A percentile compares a stretch with the other conserved stretches of the same genome.
Evolutionary conservation across 2,113 vertebrate genomes (phyloP).

Genomic region (Leuciscus idus): DNA sequence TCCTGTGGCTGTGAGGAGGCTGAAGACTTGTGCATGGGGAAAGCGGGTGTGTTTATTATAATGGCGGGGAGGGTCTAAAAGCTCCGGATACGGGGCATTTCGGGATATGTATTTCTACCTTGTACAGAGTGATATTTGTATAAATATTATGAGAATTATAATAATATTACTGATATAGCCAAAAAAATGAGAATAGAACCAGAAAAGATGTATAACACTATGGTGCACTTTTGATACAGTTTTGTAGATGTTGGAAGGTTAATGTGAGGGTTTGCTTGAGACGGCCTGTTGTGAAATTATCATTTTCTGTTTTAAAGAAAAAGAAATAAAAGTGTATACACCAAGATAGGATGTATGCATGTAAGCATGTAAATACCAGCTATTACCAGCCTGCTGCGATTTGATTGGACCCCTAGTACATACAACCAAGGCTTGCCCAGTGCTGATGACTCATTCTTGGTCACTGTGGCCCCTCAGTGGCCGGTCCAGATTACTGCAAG

Average conservation of each 20-base stretch:
- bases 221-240: slow-evolving; percentile 90
- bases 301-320: slow-evolving; percentile 88
- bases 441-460: slow-evolving; percentile 70
- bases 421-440: slow-evolving; percentile 13
- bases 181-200: slow-evolving; percentile 70
- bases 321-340: slow-evolving; percentile 77
- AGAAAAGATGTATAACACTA: slow-evolving; percentile 83
- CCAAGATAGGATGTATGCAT: slow-evolving; percentile 52
- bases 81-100: slow-evolving; percentile 54
- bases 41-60: slow-evolving; percentile 47
- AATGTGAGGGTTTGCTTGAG: slow-evolving; percentile 83
- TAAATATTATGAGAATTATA: slow-evolving; percentile 80
- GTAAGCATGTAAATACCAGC: slow-evolving; percentile 38
- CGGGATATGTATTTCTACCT: slow-evolving; percentile 83
- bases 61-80: slow-evolving; percentile 44
- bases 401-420: slow-evolving; percentile 5
- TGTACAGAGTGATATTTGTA: slow-evolving; percentile 90
- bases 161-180: slow-evolving; percentile 71
- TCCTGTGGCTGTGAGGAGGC: slow-evolving; percentile 59
- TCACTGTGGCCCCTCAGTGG: slow-evolving; percentile 61
- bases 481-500: neutral
- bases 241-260: slow-evolving; percentile 85
- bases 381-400: slow-evolving; percentile 11
- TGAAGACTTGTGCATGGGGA: slow-evolving; percentile 62
- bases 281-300: slow-evolving; percentile 82